These are phyloP conservation scores for Montipora cactus DNA, from an alignment of 64 coral and sea anemone species.

Conservation along the genomic window DNA sequence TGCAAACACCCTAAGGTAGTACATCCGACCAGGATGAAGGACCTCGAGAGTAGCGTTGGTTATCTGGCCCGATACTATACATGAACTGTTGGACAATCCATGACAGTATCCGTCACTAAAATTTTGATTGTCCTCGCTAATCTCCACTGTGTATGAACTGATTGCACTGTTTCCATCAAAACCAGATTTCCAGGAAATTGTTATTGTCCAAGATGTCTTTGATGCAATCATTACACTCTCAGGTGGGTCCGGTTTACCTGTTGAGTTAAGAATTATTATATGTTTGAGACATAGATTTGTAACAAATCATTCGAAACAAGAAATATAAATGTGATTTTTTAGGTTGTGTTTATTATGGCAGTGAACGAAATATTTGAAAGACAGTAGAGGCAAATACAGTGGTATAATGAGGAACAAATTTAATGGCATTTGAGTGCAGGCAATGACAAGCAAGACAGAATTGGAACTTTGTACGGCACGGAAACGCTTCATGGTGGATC, in stretches of 20 bases:
- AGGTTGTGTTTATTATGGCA: too few relatives aligned
- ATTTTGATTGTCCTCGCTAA: background rate
- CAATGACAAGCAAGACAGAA: too few relatives aligned
- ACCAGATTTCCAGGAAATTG: conserved; percentile 16
- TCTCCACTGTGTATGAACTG: background rate
- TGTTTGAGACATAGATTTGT: too few relatives aligned
- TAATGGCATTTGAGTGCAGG: too few relatives aligned
- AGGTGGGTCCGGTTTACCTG: background rate
- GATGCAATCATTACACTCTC: background rate
- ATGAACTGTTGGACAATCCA: background rate
- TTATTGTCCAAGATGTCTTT: background rate
- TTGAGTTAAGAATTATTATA: too few relatives aligned
- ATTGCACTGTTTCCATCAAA: conserved; percentile 11
- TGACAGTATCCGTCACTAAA: background rate
- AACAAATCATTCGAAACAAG: too few relatives aligned
- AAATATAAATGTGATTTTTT: too few relatives aligned
- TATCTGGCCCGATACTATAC: background rate
- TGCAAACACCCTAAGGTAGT: conserved; percentile 1
- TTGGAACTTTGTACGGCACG: too few relatives aligned
- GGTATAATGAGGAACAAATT: too few relatives aligned
- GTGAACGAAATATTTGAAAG: too few relatives aligned
- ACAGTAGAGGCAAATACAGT: too few relatives aligned
- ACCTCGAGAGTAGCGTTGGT: background rate
- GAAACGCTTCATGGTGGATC: too few relatives aligned
- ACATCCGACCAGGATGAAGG: background rate